Base-by-base conservation (phyloP, 2,888 invertebrate genomes). In the Liodrosophila aerea region DNA sequence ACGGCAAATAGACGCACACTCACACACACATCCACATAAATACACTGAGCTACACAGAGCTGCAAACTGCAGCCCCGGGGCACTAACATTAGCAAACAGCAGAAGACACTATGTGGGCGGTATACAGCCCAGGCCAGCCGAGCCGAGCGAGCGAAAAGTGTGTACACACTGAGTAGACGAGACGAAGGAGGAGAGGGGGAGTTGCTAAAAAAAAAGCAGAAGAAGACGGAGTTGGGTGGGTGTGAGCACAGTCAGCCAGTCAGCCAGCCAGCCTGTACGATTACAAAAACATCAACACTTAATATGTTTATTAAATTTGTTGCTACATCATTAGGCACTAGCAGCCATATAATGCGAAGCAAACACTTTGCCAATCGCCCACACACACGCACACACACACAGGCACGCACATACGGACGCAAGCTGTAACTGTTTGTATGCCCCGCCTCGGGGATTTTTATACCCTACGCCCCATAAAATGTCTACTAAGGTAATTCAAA, bases 221-320 rank as follows among this genome's bases (percentile, higher is more conserved):
- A 12, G 11, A 30, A 9, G 22, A 9, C 31, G 51, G 54, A 41
- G 56, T 47, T 40, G 47, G 53, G n/a, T 9, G 15, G 8, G 11
- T 12, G 7, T 12, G 9, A 0, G 39, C 16, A 34, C 7, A 8
- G 36, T 39, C 44, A 57, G n/a, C n/a, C n/a, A n/a, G n/a, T n/a
- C n/a, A n/a, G n/a, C n/a, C n/a, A n/a, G n/a, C n/a, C n/a, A n/a
- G 36, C 41, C 73, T 57, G 57, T 59, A 75, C 83, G 83, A 85
- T 83, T 76, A 80, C 81, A 76, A 85, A 72, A 78, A 85, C 83
- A 81, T 81, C 75, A 74, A 77, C 86, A 84, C 84, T 85, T 84
- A 85, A 86, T 82, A 82, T 86, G 82, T 77, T 83, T 83, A 85
- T 86, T 86, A 85, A 86, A 85, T 86, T 75, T 81, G 86, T 82